Conservation (phyloP, 2,888 invertebrate species). For the Tanytarsus gracilentus region DNA sequence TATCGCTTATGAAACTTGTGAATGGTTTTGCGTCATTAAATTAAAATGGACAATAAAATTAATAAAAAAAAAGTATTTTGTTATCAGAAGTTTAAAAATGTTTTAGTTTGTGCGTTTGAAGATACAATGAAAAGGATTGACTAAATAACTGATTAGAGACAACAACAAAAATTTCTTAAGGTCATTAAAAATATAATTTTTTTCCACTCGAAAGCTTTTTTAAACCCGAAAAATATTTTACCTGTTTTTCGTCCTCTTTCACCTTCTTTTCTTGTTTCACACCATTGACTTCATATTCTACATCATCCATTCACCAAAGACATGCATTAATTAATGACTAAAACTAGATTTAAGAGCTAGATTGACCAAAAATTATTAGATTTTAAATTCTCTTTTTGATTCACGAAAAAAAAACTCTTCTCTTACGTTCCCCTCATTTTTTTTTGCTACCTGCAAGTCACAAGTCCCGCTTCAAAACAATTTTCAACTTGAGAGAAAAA, state of each 20-base stretch:
- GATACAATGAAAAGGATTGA: no score
- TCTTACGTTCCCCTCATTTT: no score
- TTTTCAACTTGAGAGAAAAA: no score
- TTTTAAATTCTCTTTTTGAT: background rate
- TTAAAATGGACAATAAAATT: no score
- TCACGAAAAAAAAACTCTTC: no score
- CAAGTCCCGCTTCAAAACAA: no score
- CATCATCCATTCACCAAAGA: conserved; percentile 2
- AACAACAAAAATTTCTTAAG: no score
- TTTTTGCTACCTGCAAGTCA: no score
- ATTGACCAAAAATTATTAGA: background rate
- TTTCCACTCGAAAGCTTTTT: background rate
- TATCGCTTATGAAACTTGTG: conserved; percentile 1
- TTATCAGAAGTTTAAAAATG: no score
- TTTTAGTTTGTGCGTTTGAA: no score
- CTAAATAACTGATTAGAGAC: no score
- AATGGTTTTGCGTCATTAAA: background rate
- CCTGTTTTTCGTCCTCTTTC: background rate
- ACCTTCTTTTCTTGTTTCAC: background rate
- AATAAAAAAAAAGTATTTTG: no score
- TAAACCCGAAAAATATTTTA: background rate
- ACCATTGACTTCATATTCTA: background rate
- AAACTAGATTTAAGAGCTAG: background rate
- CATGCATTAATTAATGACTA: background rate
- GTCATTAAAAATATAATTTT: background rate